Percentiles rank a stretch among this genome's conserved stretches.
Conservation (phyloP, 2,113 vertebrate species). For the Platichthys flesus region DNA sequence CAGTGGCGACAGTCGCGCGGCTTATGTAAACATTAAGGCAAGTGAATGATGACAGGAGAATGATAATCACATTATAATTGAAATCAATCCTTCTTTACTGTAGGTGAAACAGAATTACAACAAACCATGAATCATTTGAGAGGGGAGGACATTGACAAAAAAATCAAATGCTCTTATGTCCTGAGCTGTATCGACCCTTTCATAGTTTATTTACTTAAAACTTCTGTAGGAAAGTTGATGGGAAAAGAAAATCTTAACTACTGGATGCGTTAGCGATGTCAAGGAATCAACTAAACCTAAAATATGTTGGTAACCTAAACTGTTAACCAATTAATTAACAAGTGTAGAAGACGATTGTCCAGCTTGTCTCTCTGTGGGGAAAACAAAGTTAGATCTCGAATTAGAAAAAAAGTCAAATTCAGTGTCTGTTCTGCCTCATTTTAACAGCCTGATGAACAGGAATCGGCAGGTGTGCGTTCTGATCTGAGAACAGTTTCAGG, state of each 20-base stretch:
- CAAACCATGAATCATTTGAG: background rate
- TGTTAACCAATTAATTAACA: background rate
- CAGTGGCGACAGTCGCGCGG: conserved; percentile 85
- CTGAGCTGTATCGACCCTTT: background rate
- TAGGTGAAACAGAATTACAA: conserved; percentile 61
- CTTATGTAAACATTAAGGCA: conserved; percentile 81
- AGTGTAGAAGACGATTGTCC: background rate
- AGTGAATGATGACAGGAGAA: conserved; percentile 84
- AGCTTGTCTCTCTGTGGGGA: background rate
- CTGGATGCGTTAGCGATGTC: background rate
- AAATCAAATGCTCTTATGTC: background rate
- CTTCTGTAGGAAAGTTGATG: too few relatives aligned
- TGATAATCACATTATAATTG: conserved; percentile 82
- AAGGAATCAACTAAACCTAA: background rate
- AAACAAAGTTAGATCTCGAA: background rate
- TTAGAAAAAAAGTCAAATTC: background rate
- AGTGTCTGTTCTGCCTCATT: background rate
- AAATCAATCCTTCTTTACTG: conserved; percentile 63
- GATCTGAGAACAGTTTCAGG: too few relatives aligned
- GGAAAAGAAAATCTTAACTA: too few relatives aligned
- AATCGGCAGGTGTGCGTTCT: background rate
- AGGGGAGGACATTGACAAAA: background rate
- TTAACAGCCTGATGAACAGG: background rate
- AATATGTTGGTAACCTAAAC: background rate
- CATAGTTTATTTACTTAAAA: too few relatives aligned